Conservation (phyloP, 2,113 vertebrate species). For the Austrofundulus limnaeus region DNA sequence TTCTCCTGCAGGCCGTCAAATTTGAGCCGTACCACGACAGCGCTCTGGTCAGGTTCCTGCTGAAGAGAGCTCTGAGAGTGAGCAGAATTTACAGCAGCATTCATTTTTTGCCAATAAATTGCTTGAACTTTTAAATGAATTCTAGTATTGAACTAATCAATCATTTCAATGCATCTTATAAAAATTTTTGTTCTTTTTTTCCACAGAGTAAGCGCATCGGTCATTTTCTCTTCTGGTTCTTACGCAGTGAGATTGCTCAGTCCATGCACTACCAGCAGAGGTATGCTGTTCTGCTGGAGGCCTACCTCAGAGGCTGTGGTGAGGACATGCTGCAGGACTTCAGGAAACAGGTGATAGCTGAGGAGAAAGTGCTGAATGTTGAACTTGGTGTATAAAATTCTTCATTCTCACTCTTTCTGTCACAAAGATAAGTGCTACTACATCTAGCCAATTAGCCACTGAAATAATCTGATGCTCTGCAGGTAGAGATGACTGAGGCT, state of each 20-base stretch:
- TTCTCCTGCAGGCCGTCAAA: constrained; percentile 88
- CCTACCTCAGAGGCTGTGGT: constrained; percentile 94
- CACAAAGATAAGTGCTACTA: too few species aligned
- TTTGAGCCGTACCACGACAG: constrained; percentile 99
- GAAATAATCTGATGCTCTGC: background rate
- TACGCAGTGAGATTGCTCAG: constrained; percentile 98
- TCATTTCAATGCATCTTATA: too few species aligned
- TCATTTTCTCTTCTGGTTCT: constrained; percentile 98
- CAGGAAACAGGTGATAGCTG: constrained; percentile 80
- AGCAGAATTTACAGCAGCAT: constrained; percentile 52
- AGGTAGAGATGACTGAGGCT: constrained; percentile 90
- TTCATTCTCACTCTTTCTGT: too few species aligned
- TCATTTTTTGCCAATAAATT: too few species aligned
- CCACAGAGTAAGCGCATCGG: constrained; percentile 94
- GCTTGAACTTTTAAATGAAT: too few species aligned
- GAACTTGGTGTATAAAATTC: too few species aligned
- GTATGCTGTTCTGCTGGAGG: constrained; percentile 93
- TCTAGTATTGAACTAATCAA: too few species aligned
- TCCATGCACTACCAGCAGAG: constrained; percentile 98
- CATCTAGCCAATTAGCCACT: background rate
- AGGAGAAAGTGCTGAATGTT: too few species aligned
- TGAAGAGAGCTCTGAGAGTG: constrained; percentile 92
- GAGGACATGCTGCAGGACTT: constrained; percentile 91
- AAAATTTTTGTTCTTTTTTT: background rate
- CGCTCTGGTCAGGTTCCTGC: constrained; percentile 91